Evolutionary conservation across 2,797 vertebrate genomes (phyloP), one percentile per base, ranked within the genome.

Genomic region (Sebastolobus altivelis): DNA sequence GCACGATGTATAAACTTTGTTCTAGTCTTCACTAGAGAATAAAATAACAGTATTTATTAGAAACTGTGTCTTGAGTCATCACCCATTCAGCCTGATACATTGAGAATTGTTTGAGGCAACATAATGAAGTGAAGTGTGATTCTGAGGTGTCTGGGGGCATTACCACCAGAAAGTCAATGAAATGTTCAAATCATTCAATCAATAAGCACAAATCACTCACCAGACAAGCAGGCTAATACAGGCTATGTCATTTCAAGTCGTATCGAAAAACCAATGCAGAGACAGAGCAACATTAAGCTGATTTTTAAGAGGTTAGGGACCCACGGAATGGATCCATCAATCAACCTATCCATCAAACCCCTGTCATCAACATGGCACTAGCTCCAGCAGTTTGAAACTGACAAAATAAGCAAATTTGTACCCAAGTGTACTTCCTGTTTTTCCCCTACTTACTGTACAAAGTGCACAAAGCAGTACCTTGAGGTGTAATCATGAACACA

Each of bases 181-280:
- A 83, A 79, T 66, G 70, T 58, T 80, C 8, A 77, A 84, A 87
- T 80, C 16, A 43, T 65, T 71, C 18, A 65, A 52, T 90, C 82
- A 82, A 77, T 83, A 58, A 37, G 35, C 25, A 49, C 49, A 78
- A 72, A 86, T 83, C 10, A 4, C 16, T 72, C 69, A 49, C 8
- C 37, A 72, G 58, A 77, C 38, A 72, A 8, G n/a, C 14, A 52
- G 27, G 9, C 6, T 38, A 40, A 62, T 75, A 25, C 25, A 25
- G 25, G 68, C 13, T 27, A 2, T 63, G 58, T n/a, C 9, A 70
- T 65, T 61, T 83, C 25, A 25, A 25, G 25, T 25, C 25, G 13
- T 70, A 65, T 71, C 49, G 14, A 40, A 55, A 38, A 80, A 67
- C 61, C 62, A 68, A 63, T 35, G 12, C 10, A 52, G 18, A 72